These are phyloP conservation scores for Eristalis arbustorum DNA, from an alignment of 2,888 invertebrate species.

Conservation along the genomic window DNA sequence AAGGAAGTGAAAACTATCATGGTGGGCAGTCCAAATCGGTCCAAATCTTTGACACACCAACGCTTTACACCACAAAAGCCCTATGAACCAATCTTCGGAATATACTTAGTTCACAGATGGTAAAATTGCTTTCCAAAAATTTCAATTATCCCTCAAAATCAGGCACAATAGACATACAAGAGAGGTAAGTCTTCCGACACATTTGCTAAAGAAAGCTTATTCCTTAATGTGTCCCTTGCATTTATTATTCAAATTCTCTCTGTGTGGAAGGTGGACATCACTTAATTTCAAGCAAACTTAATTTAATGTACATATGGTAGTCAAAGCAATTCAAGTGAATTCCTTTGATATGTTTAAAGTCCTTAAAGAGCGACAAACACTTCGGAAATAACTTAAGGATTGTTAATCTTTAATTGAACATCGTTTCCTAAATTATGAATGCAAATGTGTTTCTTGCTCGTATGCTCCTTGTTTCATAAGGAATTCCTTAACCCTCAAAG, in stretches of 20 bases:
- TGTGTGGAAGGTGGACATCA: background rate
- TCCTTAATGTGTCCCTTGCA: background rate
- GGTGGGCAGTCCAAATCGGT: too few relatives aligned
- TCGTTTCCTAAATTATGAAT: background rate
- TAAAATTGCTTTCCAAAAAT: too few relatives aligned
- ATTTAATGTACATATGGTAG: background rate
- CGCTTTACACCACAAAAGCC: too few relatives aligned
- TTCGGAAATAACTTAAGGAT: background rate
- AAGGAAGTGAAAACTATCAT: too few relatives aligned
- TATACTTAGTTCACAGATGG: too few relatives aligned
- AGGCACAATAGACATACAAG: too few relatives aligned
- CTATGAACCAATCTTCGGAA: too few relatives aligned
- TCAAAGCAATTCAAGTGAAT: background rate
- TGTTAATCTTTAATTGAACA: background rate
- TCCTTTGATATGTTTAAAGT: background rate
- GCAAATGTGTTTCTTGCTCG: background rate
- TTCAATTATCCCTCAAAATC: too few relatives aligned
- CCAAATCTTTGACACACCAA: too few relatives aligned
- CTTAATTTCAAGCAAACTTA: background rate
- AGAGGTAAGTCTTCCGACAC: background rate
- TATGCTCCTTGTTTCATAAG: background rate
- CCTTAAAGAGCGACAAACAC: background rate
- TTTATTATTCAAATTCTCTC: background rate
- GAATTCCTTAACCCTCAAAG: background rate
- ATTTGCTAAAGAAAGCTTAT: background rate